Percentiles rank a stretch among this genome's conserved stretches.
Conservation (phyloP, 2,113 vertebrate genomes). For the Bos taurus region ARS-UCD2.0 NC_037357.1:67355001-67355500, state of each 20-base stretch:
- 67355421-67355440: background rate
- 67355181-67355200: background rate
- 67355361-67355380: background rate
- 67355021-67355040: background rate
- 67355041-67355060: background rate
- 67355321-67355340: background rate
- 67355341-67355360: background rate
- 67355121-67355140: background rate
- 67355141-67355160: background rate
- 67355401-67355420: background rate
- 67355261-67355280: background rate
- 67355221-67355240: background rate
- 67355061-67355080: background rate
- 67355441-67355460: background rate
- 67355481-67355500: background rate
- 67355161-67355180: background rate
- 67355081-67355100: conserved; percentile 15
- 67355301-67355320: background rate
- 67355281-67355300: background rate
- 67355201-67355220: background rate
- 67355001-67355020: background rate
- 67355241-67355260: background rate
- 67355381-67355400: background rate
- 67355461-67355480: background rate
- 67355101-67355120: background rate